These are phyloP conservation scores for Hymenopus coronatus DNA, from an alignment of 2,888 invertebrate genomes.

Conservation along the genomic window DNA sequence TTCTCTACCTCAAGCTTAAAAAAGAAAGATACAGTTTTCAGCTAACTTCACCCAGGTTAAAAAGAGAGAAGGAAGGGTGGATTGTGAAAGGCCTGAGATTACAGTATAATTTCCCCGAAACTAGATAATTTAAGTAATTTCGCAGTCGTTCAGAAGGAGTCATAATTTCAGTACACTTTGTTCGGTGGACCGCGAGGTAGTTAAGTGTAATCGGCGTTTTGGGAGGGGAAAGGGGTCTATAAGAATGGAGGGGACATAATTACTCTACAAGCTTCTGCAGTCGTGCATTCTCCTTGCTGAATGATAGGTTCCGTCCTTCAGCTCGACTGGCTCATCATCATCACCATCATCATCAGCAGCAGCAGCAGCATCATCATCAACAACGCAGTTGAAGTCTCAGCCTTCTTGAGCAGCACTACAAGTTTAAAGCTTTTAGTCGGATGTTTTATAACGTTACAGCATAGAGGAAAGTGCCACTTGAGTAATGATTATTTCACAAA, in stretches of 20 bases:
- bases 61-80: constrained; percentile 6
- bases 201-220: constrained; percentile 28
- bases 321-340: background rate
- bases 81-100: constrained; percentile 29
- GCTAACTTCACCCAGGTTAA: constrained; percentile 19
- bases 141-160: constrained; percentile 32
- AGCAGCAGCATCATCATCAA: background rate
- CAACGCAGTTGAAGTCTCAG: background rate
- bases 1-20: background rate
- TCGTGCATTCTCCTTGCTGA: background rate
- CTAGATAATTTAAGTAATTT: constrained; percentile 36
- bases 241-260: background rate
- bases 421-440: background rate
- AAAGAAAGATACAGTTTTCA: constrained; percentile 19
- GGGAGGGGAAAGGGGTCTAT: background rate
- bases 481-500: background rate
- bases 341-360: background rate
- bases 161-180: constrained; percentile 33
- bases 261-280: constrained; percentile 6
- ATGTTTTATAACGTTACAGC: background rate
- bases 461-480: background rate
- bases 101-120: constrained; percentile 34
- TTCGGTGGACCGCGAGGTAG: constrained; percentile 30
- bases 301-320: background rate
- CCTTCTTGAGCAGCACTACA: background rate